A percentile compares a stretch with the other conserved stretches of the same genome.
phyloP scores from a whole-genome alignment of 1,140 invertebrate genomes.

The Ceratina australensis region DNA sequence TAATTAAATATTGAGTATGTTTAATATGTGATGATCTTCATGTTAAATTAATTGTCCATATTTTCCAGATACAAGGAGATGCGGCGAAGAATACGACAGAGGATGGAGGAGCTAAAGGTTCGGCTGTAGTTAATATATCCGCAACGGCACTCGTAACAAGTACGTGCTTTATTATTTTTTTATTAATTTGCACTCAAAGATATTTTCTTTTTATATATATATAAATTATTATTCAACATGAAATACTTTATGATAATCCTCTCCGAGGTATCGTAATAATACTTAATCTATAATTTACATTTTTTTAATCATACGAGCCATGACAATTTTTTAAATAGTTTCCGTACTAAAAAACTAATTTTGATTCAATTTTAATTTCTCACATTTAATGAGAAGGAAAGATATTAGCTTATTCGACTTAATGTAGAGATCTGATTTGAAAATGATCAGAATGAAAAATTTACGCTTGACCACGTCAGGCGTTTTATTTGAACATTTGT shows the following conservation, averaged over 20 bases:
- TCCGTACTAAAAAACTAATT: too few species aligned
- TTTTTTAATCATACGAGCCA: constrained; percentile 19
- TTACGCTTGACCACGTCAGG: constrained; percentile 31
- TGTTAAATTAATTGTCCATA: neutral
- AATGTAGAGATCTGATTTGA: neutral
- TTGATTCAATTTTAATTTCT: too few species aligned
- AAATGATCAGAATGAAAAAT: constrained; percentile 9
- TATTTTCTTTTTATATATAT: constrained; percentile 31
- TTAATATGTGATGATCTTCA: neutral
- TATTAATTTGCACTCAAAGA: constrained; percentile 38
- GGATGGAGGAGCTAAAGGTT: constrained; percentile 87
- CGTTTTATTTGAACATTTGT: constrained; percentile 46
- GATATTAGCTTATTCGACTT: neutral
- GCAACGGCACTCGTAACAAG: constrained; percentile 32
- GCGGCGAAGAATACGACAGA: constrained; percentile 83
- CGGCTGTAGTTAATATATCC: constrained; percentile 76
- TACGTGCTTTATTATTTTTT: constrained; percentile 53
- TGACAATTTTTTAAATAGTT: too few species aligned
- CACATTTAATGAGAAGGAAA: too few species aligned
- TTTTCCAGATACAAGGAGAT: constrained; percentile 84
- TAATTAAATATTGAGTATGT: neutral
- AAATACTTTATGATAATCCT: constrained; percentile 14
- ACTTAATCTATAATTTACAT: constrained; percentile 16
- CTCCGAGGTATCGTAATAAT: constrained; percentile 18
- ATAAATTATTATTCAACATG: constrained; percentile 49